These are phyloP conservation scores for Drosophila sp. DNA, from an alignment of 1,140 invertebrate species.

Conservation along the genomic window DNA sequence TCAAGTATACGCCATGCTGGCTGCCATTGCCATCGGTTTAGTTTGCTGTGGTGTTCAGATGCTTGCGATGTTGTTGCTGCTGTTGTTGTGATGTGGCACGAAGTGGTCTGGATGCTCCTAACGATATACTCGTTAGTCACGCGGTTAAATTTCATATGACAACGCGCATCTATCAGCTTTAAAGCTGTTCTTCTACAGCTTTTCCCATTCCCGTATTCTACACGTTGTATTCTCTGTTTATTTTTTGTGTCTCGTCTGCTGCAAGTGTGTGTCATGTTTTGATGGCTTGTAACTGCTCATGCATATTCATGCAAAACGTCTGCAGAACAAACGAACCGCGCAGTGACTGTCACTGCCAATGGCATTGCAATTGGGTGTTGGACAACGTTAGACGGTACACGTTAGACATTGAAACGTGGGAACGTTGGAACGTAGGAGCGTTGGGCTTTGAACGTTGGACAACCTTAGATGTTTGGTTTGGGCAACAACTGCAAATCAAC, in stretches of 20 bases:
- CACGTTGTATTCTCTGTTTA: neutral
- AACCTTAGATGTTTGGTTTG: neutral
- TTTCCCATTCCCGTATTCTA: neutral
- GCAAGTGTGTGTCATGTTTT: constrained; percentile 68
- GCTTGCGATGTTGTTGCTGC: constrained; percentile 30
- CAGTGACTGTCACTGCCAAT: constrained; percentile 48
- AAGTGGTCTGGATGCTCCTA: constrained; percentile 47
- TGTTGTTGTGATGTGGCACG: constrained; percentile 3
- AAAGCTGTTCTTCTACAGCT: constrained; percentile 41
- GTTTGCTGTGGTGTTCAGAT: constrained; percentile 47
- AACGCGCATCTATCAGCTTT: constrained; percentile 62
- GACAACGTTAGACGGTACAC: neutral
- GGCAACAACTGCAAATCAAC: constrained; percentile 60
- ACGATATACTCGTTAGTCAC: constrained; percentile 79
- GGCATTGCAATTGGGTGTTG: constrained; percentile 31
- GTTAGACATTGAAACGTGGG: no score
- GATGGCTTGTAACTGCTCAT: constrained; percentile 79
- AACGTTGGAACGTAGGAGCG: no score
- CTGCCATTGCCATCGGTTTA: constrained; percentile 43
- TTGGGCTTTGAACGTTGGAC: neutral
- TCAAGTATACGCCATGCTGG: constrained; percentile 73
- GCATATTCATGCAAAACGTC: constrained; percentile 76
- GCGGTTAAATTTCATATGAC: constrained; percentile 76
- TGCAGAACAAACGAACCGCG: constrained; percentile 67
- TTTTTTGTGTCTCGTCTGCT: constrained; percentile 14